Conservation (phyloP, 2,797 vertebrate species). For the Phoebastria nigripes region DNA sequence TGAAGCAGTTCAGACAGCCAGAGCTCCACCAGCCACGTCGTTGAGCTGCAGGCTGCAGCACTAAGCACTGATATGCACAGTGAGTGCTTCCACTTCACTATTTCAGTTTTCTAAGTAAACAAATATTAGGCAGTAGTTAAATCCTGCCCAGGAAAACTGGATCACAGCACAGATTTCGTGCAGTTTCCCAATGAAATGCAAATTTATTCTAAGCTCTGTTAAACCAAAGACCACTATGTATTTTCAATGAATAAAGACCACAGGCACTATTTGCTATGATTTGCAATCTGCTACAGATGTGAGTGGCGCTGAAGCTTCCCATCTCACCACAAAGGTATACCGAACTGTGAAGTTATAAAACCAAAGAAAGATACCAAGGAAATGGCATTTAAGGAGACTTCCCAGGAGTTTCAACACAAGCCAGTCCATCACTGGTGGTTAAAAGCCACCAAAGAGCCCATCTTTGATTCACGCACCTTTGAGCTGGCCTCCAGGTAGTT, state of each 20-base stretch:
- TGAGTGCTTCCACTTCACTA: background rate
- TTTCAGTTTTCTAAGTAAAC: background rate
- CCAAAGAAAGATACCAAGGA: background rate
- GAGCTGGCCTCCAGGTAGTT: slow-evolving; percentile 92
- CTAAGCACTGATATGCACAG: background rate
- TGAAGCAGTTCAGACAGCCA: background rate
- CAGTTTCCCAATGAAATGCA: background rate
- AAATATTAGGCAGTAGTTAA: background rate
- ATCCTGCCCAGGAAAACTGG: background rate
- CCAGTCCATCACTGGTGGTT: background rate
- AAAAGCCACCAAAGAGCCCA: background rate
- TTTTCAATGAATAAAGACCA: background rate
- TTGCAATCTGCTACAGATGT: background rate
- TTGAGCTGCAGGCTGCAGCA: background rate
- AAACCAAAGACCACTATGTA: background rate
- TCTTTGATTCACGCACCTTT: slow-evolving; percentile 73
- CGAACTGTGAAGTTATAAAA: fast-evolving
- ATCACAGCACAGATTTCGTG: background rate
- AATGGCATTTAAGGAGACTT: background rate
- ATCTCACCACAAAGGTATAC: background rate
- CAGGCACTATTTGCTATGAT: background rate
- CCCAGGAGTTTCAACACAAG: background rate
- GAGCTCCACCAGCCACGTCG: background rate
- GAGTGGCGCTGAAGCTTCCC: background rate
- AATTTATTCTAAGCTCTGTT: background rate